Evolutionary conservation across 2,797 vertebrate genomes (phyloP), one percentile per base, ranked within the genome.

Genomic region (Cossypha polioptera): DNA sequence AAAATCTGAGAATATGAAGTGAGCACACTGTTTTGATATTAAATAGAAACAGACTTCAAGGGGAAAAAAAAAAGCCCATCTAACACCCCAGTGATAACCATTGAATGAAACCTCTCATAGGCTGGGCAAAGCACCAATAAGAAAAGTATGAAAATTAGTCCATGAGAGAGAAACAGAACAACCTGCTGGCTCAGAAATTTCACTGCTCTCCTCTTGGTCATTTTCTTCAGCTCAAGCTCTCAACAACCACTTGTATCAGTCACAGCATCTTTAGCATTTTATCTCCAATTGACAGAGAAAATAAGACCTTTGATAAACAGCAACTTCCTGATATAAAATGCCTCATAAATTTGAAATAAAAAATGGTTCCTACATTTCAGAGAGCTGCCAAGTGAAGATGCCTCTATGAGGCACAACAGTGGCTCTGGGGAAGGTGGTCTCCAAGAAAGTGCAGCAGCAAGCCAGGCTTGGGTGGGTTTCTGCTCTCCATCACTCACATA

Each of bases 261-360:
- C 17, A 11, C 43, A 86, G 72, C 28, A 50, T 87, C 63, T 73
- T 88, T 11, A 82, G 48, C 18, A n/a, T 86, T 90, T 88, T 42
- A 48, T 59, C 66, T 80, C 48, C 62, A 86, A 51, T 33, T 29
- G 78, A 93, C 50, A 69, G 54, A 88, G 35, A 63, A 86, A 81
- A 25, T 10, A 61, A 88, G 76, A 50, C 19, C 43, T 92, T 62
- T 81, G 42, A 84, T 86, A 85, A 86, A 92, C 53, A 73, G 51
- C 73, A 81, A 58, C 25, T 86, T 90, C 51, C 63, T 83, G 47
- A 55, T 84, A 86, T 15, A 85, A 95, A 95, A 79, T 73, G 36
- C 38, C 51, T 81, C 76, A 75, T 69, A 57, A 75, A 90, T 90
- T 33, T 84, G 77, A 92, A 90, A 94, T 82, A 77, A 55, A 88